Base-by-base conservation (phyloP, 1,140 invertebrate genomes). In the Drosophila kohkoa region DNA sequence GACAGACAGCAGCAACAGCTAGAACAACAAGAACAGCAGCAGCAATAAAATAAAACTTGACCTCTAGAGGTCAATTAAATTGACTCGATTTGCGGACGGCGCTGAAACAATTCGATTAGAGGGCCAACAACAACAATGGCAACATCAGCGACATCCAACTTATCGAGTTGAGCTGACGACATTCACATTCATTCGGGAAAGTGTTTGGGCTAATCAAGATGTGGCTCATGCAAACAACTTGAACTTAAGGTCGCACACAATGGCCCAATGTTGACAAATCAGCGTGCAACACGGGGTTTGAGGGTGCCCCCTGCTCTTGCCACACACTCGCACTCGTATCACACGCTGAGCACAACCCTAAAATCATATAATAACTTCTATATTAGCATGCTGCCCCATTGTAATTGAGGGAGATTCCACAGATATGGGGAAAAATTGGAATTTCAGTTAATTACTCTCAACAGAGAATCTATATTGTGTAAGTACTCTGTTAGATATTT, bases 21-120 rank as follows among this genome's bases (percentile, higher is more conserved):
- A 13, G 10, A 38, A 54, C 64, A 66, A 13, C 51, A 54, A 25
- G 20, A 25, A 38, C 7, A 57, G 30, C 54, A 41, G 16, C 10
- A 41, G 46, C 60, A 75, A 41, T 46, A 35, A 32, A 60, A 77
- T 46, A 79, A 65, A 79, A 75, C 87, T 82, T 91, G 90, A 91
- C 89, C 89, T 91, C 82, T 91, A 68, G 82, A 91, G 89, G 89
- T 91, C 89, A 91, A 91, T 91, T 91, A 91, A 91, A 91, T 91
- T 91, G 89, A 91, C 89, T 91, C 82, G 76, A 75, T 91, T 89
- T 85, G 82, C 80, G 77, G 75, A 80, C 82, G 79, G 79, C 81
- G 86, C 81, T 90, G 82, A 91, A 91, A 89, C 89, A 91, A 91
- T 91, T 91, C 89, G 89, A 89, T 91, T 91, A 89, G 82, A 74